Conservation (phyloP, 2,113 vertebrate species). For the Pomatostomus ruficeps region DNA sequence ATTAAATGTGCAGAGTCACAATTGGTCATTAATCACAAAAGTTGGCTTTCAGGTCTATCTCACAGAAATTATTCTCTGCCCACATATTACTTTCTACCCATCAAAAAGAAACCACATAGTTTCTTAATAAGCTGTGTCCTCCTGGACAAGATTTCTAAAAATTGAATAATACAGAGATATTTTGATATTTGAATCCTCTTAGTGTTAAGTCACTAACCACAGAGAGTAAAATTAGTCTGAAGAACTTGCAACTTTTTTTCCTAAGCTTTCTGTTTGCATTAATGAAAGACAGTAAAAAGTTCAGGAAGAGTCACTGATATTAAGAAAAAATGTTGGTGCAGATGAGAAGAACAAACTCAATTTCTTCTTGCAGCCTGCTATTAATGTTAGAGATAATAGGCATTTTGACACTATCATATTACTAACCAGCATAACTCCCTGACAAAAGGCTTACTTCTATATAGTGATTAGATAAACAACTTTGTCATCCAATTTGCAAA, state of each 20-base stretch:
- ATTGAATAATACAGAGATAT: not conserved
- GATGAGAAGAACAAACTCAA: not conserved
- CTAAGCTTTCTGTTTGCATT: not conserved
- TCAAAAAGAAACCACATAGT: not conserved
- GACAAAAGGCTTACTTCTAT: not conserved
- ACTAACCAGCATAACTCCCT: not conserved
- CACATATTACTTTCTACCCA: not conserved
- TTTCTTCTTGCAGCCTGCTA: not conserved
- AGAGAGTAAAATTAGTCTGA: not conserved
- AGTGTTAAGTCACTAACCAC: not conserved
- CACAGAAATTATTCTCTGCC: constrained; percentile 2
- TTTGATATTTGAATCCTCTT: not conserved
- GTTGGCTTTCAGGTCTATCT: constrained; percentile 50
- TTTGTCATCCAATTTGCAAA: not conserved
- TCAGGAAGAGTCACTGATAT: not conserved
- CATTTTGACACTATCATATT: not conserved
- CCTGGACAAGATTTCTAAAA: not conserved
- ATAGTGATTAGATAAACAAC: not conserved
- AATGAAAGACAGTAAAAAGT: not conserved
- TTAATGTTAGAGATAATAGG: not conserved
- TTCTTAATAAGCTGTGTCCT: not conserved
- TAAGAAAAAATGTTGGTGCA: not conserved
- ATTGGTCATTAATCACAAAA: constrained; percentile 71
- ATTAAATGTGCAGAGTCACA: constrained; percentile 75
- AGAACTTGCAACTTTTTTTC: not conserved